Percentiles rank a stretch among this genome's conserved stretches.
phyloP scores from a whole-genome alignment of 2,797 vertebrate species.

The Podarcis siculus region DNA sequence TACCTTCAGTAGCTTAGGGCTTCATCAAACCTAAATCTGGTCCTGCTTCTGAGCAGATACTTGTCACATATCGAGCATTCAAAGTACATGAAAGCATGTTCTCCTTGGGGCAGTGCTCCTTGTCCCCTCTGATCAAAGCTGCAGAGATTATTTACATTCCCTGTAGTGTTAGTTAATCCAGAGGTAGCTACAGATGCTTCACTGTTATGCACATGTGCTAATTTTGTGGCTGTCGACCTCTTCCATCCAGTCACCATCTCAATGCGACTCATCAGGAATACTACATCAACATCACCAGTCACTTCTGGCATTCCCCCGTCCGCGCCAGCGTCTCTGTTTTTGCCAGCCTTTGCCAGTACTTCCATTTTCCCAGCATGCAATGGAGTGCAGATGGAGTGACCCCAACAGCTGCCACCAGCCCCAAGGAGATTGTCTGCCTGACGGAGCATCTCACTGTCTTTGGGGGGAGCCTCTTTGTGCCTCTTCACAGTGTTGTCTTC shows the following conservation, averaged over 20 bases:
- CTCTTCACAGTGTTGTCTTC: constrained; percentile 79
- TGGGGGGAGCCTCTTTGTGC: constrained; percentile 85
- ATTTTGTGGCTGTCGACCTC: background rate
- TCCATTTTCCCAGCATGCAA: constrained; percentile 66
- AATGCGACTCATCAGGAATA: constrained; percentile 67
- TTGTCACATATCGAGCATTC: too few relatives aligned
- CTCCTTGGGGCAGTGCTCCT: background rate
- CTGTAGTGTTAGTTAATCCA: too few relatives aligned
- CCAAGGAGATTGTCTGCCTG: constrained; percentile 78
- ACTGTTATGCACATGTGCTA: background rate
- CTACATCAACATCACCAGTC: constrained; percentile 73
- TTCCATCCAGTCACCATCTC: constrained; percentile 59
- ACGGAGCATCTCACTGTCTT: constrained; percentile 85
- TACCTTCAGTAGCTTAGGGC: too few relatives aligned
- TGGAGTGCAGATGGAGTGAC: constrained; percentile 83
- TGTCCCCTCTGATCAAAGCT: background rate
- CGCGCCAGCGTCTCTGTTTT: constrained; percentile 75
- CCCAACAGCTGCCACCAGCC: constrained; percentile 79
- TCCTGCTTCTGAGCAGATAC: background rate
- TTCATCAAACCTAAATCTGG: too few relatives aligned
- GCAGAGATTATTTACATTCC: background rate
- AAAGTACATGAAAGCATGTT: background rate
- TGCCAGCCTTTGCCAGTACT: constrained; percentile 83
- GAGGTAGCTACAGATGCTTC: background rate
- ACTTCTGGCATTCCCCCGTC: constrained; percentile 54